Evolutionary conservation across 1,140 invertebrate genomes (phyloP).

Genomic region (Drosophila kanapiae): DNA sequence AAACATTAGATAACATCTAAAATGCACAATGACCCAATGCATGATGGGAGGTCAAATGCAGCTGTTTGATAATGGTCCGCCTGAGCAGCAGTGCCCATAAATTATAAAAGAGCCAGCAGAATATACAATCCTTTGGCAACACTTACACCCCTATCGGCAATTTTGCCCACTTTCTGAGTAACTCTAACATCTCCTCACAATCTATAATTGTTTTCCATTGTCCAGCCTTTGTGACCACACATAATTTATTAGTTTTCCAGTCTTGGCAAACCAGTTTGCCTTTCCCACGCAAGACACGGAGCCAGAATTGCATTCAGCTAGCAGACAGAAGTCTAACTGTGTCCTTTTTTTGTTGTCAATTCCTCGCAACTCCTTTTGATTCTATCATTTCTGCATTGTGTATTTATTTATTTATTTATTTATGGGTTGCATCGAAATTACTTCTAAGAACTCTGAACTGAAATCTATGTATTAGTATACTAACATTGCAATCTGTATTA

Average conservation of each 20-base stretch:
- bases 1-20: constrained; percentile 59
- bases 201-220: constrained; percentile 74
- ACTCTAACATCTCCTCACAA: constrained; percentile 31
- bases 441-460: not conserved
- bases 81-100: constrained; percentile 43
- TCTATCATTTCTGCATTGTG: constrained; percentile 8
- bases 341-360: constrained; percentile 6
- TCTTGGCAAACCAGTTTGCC: constrained; percentile 47
- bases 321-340: constrained; percentile 10
- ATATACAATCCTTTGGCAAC: constrained; percentile 68
- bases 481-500: too few species aligned
- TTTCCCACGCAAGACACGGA: constrained; percentile 66
- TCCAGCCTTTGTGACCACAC: constrained; percentile 49
- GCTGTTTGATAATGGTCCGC: constrained; percentile 63
- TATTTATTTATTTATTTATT: constrained; percentile 10
- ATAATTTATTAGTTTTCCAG: constrained; percentile 68
- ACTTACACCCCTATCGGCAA: constrained; percentile 21
- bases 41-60: constrained; percentile 35
- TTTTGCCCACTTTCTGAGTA: constrained; percentile 49
- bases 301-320: constrained; percentile 26
- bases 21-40: constrained; percentile 38
- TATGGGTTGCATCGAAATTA: not conserved
- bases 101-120: constrained; percentile 66
- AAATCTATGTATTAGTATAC: too few species aligned
- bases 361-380: constrained; percentile 11